phyloP scores from a whole-genome alignment of 1,140 invertebrate species.

The Drosophila sturtevanti region DNA sequence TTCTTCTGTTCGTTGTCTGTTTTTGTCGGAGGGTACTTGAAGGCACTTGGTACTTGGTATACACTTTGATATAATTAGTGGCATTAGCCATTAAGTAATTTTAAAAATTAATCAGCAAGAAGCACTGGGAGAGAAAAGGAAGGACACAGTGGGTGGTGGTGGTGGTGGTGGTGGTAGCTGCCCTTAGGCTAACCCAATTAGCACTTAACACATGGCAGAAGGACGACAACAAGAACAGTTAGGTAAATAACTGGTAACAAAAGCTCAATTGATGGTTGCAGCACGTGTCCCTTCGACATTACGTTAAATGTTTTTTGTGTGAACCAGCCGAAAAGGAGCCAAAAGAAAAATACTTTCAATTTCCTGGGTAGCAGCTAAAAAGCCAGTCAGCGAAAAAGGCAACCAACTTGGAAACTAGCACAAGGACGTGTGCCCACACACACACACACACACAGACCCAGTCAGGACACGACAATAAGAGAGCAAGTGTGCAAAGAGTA shows the following conservation, averaged over 20 bases:
- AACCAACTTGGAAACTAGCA: conserved; percentile 72
- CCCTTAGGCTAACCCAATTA: conserved; percentile 69
- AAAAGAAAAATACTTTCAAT: conserved; percentile 67
- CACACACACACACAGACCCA: conserved; percentile 17
- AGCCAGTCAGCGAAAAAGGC: conserved; percentile 68
- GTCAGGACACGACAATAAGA: conserved; percentile 2
- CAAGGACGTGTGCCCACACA: conserved; percentile 62
- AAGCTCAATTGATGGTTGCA: conserved; percentile 73
- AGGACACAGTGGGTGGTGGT: neutral
- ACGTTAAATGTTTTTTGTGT: conserved; percentile 72
- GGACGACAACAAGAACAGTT: conserved; percentile 26
- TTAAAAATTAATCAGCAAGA: conserved; percentile 67
- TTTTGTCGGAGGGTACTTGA: conserved; percentile 11
- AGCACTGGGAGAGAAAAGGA: conserved; percentile 1
- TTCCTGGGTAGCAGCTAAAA: conserved; percentile 69
- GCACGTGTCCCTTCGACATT: conserved; percentile 64
- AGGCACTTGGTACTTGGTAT: conserved; percentile 18
- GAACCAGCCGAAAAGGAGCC: conserved; percentile 4
- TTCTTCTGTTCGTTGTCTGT: no score
- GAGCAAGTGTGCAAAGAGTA: conserved; percentile 11
- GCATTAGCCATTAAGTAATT: conserved; percentile 65
- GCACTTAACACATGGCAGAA: conserved; percentile 71
- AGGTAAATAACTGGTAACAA: conserved; percentile 77
- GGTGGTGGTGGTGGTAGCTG: neutral
- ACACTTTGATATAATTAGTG: conserved; percentile 71